These are phyloP conservation scores for Stegodyphus dumicola DNA, from an alignment of 1,140 invertebrate species.

Conservation along the genomic window DNA sequence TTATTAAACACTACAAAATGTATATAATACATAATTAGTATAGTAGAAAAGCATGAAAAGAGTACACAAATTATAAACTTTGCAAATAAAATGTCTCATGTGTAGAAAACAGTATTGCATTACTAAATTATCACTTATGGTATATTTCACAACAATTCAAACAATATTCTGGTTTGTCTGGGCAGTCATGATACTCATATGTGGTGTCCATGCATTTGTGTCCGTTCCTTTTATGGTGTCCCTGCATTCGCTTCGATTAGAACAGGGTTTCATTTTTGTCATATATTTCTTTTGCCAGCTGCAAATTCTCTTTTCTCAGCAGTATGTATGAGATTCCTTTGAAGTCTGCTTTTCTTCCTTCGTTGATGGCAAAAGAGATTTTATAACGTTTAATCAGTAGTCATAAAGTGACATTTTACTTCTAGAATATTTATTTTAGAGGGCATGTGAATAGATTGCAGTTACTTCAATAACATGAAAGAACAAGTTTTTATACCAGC, in stretches of 20 bases:
- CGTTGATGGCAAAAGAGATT: constrained; percentile 11
- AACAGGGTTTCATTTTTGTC: not conserved
- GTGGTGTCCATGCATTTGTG: constrained; percentile 22
- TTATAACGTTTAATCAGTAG: not conserved
- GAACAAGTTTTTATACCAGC: not conserved
- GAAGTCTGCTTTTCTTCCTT: not conserved
- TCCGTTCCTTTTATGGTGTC: no score
- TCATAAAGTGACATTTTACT: not conserved
- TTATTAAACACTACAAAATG: no score
- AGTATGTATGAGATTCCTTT: constrained; percentile 5
- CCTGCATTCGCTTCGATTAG: not conserved
- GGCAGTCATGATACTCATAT: constrained; percentile 18
- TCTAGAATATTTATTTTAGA: not conserved
- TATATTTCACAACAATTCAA: constrained; percentile 28
- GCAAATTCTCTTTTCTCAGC: constrained; percentile 64
- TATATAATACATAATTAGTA: no score
- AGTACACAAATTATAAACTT: no score
- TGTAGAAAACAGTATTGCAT: no score
- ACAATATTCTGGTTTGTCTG: constrained; percentile 21
- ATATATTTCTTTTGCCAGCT: no score
- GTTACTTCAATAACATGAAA: constrained; percentile 1
- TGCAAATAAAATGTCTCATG: no score
- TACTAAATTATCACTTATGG: constrained; percentile 31
- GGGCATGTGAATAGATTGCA: not conserved
- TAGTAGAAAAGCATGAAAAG: no score